Base-by-base conservation (phyloP, 2,888 invertebrate genomes). In the Eilema griseolum region DNA sequence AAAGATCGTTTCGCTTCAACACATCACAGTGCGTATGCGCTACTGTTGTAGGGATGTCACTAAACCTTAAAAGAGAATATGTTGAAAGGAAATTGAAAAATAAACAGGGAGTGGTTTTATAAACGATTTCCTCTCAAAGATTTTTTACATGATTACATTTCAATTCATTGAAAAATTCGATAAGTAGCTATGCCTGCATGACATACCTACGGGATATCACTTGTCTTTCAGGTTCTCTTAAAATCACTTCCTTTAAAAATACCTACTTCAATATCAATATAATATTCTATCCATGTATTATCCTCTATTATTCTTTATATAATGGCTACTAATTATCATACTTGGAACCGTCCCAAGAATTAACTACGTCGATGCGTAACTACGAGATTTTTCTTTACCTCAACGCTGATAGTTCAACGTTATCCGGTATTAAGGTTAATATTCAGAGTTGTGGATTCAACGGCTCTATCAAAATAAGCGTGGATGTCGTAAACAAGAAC, bases 1-100 rank as follows among this genome's bases (percentile, higher is more conserved):
- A 92, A 91, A 91, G 90, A 91, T 89, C 88, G 88, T 86, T 89
- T 88, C 88, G 88, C 86, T 89, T 85, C 88, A 87, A 84, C 86
- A 86, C 85, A 82, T 83, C 81, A 82, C 82, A 85, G 83, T 85
- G 81, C 81, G 74, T 80, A 77, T 67, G 81, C 83, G 81, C 83
- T 83, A 76, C 80, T 77, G 76, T 66, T 66, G 61, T 80, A 90
- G 86, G 91, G 90, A 77, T 88, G 89, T 69, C 82, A 72, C 75
- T 70, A 66, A 8, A 61, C 41, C 68, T 46, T 71, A 75, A 77
- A 71, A 68, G 20, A 60, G 57, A 67, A 70, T 72, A 37, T 31
- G 2, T 77, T 37, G 68, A 79, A 37, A 65, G 72, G 16, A 74
- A 68, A 65, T 68, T 24, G n/a, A 61, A 59, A 61, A 61, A 52